Evolutionary conservation across 30 jellyfish, hydroid and myxozoan species (phyloP), one percentile per base, ranked within the genome.

Genomic region (Catostylus mosaicus): DNA sequence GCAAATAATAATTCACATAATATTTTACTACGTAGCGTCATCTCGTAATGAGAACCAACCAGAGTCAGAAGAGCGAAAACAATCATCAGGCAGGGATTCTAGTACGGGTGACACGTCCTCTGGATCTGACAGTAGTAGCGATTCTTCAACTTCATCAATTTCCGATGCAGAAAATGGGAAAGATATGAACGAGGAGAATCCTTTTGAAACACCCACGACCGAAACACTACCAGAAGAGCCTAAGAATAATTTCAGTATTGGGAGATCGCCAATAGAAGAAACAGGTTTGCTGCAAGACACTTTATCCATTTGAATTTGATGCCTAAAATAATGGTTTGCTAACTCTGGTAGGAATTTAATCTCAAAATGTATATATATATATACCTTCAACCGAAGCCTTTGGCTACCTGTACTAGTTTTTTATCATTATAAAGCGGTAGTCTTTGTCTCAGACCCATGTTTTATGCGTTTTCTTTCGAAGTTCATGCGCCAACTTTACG

Each of bases 91-190:
- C 18, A 73, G 91, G 59, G 91, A 81, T 45, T 81, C 91, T 14
- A 81, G 91, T 61, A 81, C 91, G 5, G 91, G 91, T 8, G 91
- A 81, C 48, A 73, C 95, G 62, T 85, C 95, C 45, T 85, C 95
- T 20, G 85, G 86, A 1, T 74, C 89, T 20, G 89, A 85, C 54
- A 75, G 84, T 54, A 73, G 88, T 34, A 85, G 85, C 78, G 88
- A 67, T 38, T 85, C 95, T 18, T 85, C 95, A 8, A 85, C 95
- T 33, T 85, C 95, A 33, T 85, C 95, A 33, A 85, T 85, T 10
- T 85, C 95, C n/a, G 95, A 85, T 22, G 77, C 86, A 29, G 94
- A 84, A 56, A 54, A 54, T 32, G 75, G 67, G 24, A 66, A 66
- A 29, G 84, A 50, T 34, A 18, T 59, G 1, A 30, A 60, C 52